Percentiles rank a stretch among this genome's conserved stretches.
Evolutionary conservation across 2,888 invertebrate species (phyloP).

Genomic region (Perithous albicinctus): DNA sequence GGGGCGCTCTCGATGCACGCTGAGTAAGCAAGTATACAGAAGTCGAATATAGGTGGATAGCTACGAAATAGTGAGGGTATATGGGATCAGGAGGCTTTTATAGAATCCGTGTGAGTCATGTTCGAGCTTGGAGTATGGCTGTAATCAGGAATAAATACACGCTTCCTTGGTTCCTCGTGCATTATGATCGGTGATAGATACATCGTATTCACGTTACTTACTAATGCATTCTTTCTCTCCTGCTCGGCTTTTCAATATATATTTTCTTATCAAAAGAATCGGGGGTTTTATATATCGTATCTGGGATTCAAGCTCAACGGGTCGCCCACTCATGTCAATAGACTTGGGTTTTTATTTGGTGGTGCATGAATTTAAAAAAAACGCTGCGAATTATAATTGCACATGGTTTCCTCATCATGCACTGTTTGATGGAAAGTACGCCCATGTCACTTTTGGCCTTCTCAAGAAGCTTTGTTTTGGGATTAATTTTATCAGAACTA

Average conservation of each 20-base stretch:
- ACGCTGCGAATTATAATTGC: too few relatives aligned
- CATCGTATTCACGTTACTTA: not conserved
- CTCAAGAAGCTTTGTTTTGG: too few relatives aligned
- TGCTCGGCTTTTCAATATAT: slow-evolving; percentile 7
- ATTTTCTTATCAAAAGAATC: slow-evolving; percentile 29
- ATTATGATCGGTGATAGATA: slow-evolving; percentile 10
- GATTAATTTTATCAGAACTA: too few relatives aligned
- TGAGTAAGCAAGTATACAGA: slow-evolving; percentile 30
- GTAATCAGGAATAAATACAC: slow-evolving; percentile 42
- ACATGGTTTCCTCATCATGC: too few relatives aligned
- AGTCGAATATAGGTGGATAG: not conserved
- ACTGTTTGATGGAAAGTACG: too few relatives aligned
- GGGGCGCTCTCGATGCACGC: slow-evolving; percentile 9
- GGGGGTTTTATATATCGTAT: not conserved
- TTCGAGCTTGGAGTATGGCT: not conserved
- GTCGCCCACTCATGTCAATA: slow-evolving; percentile 1
- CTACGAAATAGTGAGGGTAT: not conserved
- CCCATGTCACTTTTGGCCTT: too few relatives aligned
- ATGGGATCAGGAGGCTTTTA: slow-evolving; percentile 1
- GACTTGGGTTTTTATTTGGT: not conserved
- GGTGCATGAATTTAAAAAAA: not conserved
- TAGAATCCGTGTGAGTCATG: not conserved
- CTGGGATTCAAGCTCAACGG: not conserved
- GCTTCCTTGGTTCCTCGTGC: slow-evolving; percentile 23
- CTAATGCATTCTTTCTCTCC: slow-evolving; percentile 7